phyloP scores from a whole-genome alignment of 2,888 invertebrate genomes.

The Sclerodermus sp. region DNA sequence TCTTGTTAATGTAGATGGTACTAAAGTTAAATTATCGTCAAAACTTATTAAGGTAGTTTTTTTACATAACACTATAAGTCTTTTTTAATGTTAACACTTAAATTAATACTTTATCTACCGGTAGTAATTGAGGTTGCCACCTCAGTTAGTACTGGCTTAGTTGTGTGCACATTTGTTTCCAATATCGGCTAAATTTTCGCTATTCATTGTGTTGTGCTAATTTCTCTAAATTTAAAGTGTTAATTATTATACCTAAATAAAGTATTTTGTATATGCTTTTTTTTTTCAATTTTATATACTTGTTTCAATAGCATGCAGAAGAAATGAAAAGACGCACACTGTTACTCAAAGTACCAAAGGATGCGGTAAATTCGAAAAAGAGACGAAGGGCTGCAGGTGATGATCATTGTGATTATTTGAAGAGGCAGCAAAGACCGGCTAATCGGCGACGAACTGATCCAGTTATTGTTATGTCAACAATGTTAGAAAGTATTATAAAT shows the following conservation, averaged over 20 bases:
- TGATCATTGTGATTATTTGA: slow-evolving; percentile 87
- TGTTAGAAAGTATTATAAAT: slow-evolving; percentile 88
- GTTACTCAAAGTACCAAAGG: slow-evolving; percentile 77
- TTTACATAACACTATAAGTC: neutral
- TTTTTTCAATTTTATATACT: slow-evolving; percentile 5
- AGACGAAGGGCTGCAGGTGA: slow-evolving; percentile 69
- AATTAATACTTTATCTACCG: neutral
- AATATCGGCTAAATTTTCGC: no score
- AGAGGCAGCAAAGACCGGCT: slow-evolving; percentile 77
- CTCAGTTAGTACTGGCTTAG: no score
- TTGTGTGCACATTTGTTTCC: no score
- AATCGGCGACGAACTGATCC: slow-evolving; percentile 95
- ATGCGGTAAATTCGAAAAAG: slow-evolving; percentile 67
- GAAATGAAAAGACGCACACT: slow-evolving; percentile 80
- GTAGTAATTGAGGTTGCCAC: no score
- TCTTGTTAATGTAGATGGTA: slow-evolving; percentile 90
- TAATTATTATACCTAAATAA: neutral
- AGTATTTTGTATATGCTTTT: no score
- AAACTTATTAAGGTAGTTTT: slow-evolving; percentile 75
- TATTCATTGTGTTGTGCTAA: no score
- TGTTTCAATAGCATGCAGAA: slow-evolving; percentile 73
- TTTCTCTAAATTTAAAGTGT: no score
- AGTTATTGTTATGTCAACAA: slow-evolving; percentile 88
- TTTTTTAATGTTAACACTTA: neutral
- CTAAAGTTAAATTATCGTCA: slow-evolving; percentile 87